Percentiles rank a stretch among this genome's conserved stretches.
These are phyloP conservation scores for Drosophila phalerata DNA, from an alignment of 2,888 invertebrate species.

Conservation along the genomic window DNA sequence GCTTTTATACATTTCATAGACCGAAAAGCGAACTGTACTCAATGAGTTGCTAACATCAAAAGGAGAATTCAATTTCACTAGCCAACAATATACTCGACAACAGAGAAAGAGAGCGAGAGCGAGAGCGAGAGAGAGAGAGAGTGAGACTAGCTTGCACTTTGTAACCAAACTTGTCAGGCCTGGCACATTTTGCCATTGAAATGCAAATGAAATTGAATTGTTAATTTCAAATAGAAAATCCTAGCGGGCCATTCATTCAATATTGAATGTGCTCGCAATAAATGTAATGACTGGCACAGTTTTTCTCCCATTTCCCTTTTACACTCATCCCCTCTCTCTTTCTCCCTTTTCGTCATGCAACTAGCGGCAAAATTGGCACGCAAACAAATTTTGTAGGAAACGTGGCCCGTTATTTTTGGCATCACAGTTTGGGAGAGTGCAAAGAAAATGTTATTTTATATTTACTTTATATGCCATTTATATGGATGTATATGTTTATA, in stretches of 20 bases:
- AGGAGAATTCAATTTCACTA: conserved; percentile 42
- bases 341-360: neutral
- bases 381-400: conserved; percentile 81
- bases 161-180: conserved; percentile 28
- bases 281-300: conserved; percentile 81
- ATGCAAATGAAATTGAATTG: conserved; percentile 82
- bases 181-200: conserved; percentile 75
- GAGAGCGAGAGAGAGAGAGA: neutral
- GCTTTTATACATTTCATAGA: neutral
- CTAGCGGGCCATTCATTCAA: conserved; percentile 79
- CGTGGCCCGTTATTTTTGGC: conserved; percentile 74
- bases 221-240: conserved; percentile 81
- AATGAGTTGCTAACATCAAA: conserved; percentile 35
- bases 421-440: conserved; percentile 53
- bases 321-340: neutral
- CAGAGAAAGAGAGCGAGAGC: neutral
- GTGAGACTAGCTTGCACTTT: conserved; percentile 8
- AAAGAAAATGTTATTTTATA: conserved; percentile 66
- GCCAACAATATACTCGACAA: conserved; percentile 3
- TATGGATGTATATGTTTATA: conserved; percentile 29
- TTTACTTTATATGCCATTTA: conserved; percentile 30
- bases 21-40: conserved; percentile 4
- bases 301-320: conserved; percentile 40
- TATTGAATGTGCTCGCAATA: conserved; percentile 80
- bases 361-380: conserved; percentile 73